Percentiles rank a stretch among this genome's conserved stretches.
Evolutionary conservation across 2,113 vertebrate species (phyloP).

Genomic region (Rattus norvegicus): GRCr8 NC_086026.1:97441501-97442000

Average conservation of each 20-base stretch:
- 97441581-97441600: not conserved
- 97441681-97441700: not conserved
- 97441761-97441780: slow-evolving; percentile 29
- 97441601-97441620: not conserved
- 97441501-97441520: not conserved
- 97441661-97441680: slow-evolving; percentile 24
- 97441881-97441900: slow-evolving; percentile 54
- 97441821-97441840: slow-evolving; percentile 39
- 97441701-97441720: slow-evolving; percentile 16
- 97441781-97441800: slow-evolving; percentile 59
- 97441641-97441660: slow-evolving; percentile 11
- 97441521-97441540: not conserved
- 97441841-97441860: slow-evolving; percentile 13
- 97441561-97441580: not conserved
- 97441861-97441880: no score
- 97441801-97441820: not conserved
- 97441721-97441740: not conserved
- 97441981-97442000: not conserved
- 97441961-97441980: slow-evolving; percentile 36
- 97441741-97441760: slow-evolving; percentile 1
- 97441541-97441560: not conserved
- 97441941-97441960: slow-evolving; percentile 18
- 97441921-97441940: slow-evolving; percentile 16
- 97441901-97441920: not conserved
- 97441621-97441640: slow-evolving; percentile 24